Conservation (phyloP, 1,140 invertebrate genomes). For the Caenorhabditis remanei region DNA sequence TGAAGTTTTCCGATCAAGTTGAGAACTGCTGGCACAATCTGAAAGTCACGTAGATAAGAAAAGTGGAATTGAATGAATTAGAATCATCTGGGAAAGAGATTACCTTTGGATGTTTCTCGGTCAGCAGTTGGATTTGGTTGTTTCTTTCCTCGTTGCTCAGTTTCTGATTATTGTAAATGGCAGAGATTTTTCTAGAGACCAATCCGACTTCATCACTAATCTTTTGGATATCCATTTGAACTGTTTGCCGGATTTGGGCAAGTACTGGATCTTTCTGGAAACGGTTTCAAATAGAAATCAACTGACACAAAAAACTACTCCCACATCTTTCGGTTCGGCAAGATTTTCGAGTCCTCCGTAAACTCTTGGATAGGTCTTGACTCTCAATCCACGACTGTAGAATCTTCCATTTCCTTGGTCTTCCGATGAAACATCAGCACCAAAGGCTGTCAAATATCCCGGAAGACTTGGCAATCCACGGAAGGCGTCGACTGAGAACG, state of each 20-base stretch:
- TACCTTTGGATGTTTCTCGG: conserved; percentile 42
- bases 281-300: background rate
- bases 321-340: conserved; percentile 10
- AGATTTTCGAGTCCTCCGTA: background rate
- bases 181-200: conserved; percentile 25
- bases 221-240: conserved; percentile 35
- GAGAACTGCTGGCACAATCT: conserved; percentile 31
- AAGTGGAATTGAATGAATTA: no score
- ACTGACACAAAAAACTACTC: background rate
- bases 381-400: conserved; percentile 36
- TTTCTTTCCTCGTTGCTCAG: conserved; percentile 32
- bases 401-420: conserved; percentile 2
- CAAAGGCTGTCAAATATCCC: conserved; percentile 27
- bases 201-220: conserved; percentile 43
- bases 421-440: background rate
- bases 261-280: conserved; percentile 38
- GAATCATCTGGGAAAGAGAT: no score
- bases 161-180: conserved; percentile 23
- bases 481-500: background rate
- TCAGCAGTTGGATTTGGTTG: background rate
- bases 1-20: conserved; percentile 45
- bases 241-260: conserved; percentile 19
- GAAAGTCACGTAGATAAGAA: background rate
- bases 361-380: background rate
- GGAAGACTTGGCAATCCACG: conserved; percentile 40